Evolutionary conservation across 2,888 invertebrate genomes (phyloP).

Genomic region (Pogonocherus hispidulus): DNA sequence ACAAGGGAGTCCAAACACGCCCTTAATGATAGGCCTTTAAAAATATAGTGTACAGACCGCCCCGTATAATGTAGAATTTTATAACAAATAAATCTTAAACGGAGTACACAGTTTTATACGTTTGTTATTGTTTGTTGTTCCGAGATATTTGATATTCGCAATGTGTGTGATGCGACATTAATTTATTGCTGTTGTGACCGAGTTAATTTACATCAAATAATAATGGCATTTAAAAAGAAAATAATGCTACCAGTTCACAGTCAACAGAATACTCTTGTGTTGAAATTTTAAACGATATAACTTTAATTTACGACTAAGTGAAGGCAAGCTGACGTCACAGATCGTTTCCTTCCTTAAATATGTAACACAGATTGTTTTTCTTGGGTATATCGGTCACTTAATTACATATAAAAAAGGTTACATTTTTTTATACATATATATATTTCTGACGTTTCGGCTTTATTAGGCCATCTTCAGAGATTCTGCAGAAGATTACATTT

Average conservation of each 20-base stretch:
- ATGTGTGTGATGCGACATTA: neutral
- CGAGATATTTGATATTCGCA: neutral
- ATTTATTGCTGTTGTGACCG: neutral
- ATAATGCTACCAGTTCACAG: neutral
- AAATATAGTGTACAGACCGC: neutral
- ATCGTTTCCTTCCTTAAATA: too few species aligned
- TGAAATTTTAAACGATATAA: neutral
- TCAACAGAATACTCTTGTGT: neutral
- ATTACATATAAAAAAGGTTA: too few species aligned
- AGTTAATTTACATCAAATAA: neutral
- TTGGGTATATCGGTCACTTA: too few species aligned
- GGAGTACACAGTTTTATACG: neutral
- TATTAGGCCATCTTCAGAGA: too few species aligned
- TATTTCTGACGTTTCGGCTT: too few species aligned
- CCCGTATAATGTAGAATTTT: neutral
- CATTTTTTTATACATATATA: too few species aligned
- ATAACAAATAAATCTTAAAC: neutral
- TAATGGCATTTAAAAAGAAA: neutral
- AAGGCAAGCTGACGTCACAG: too few species aligned
- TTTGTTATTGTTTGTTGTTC: neutral
- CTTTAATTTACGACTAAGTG: too few species aligned
- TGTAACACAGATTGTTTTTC: too few species aligned
- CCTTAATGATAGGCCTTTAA: too few species aligned
- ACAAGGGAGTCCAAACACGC: too few species aligned
- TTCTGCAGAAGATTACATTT: too few species aligned